Base-by-base conservation (phyloP, 1,140 invertebrate genomes). In the Cylas formicarius region DNA sequence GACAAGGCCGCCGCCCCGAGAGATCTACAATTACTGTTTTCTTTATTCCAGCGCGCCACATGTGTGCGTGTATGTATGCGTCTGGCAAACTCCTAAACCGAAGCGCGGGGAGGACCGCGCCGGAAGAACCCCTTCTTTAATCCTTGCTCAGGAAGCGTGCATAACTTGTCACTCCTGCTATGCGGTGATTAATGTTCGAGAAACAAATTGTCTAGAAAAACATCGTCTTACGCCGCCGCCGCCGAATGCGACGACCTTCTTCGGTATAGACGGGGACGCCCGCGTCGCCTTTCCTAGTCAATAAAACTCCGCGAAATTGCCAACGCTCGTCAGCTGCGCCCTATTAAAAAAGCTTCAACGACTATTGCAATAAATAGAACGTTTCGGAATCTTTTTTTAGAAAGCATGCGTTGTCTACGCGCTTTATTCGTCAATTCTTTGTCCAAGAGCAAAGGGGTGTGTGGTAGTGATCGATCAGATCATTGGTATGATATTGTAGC, bases 121-220 rank as follows among this genome's bases (percentile, higher is more conserved):
- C 44, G 32, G 29, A 35, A 27, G 28, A 40, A 36, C 39, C 50
- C 36, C 46, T 48, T 50, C 48, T 56, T 41, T 55, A 52, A 55
- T 55, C 50, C 49, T 52, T 49, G 52, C 45, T 48, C 48, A 50
- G 36, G 45, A 33, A 41, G 52, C 52, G 49, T 55, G 52, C 52
- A 57, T 52, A 52, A 53, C 49, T 57, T 52, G 48, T 54, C 57
- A 48, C 50, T 48, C 42, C 43, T 34, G 43, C 50, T 43, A 48
- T 36, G 43, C 33, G 26, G 52, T 65, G 65, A 67, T 65, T 67
- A 67, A 66, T 66, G 65, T 61, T 53, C 53, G 39, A 44, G 38
- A 58, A 63, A 55, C 63, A 66, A 67, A 68, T 68, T 66, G 63
- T 58, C 53, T 62, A 59, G 66, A 67, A 68, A 66, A 67, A 65